These are phyloP conservation scores for Drosophila sulfurigaster DNA, from an alignment of 1,140 invertebrate genomes.

Conservation along the genomic window DNA sequence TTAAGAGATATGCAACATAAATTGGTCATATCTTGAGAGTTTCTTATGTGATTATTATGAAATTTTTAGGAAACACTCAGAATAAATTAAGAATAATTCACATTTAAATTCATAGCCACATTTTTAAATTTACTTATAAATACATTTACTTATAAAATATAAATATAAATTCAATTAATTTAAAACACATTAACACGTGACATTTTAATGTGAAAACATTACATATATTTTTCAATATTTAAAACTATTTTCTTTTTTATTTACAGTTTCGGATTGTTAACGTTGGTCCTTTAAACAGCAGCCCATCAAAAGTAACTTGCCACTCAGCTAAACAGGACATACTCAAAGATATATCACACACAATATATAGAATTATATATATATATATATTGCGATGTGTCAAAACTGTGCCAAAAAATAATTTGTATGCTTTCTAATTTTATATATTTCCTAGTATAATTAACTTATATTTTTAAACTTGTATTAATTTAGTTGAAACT, in stretches of 20 bases:
- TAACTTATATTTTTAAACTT: constrained; percentile 67
- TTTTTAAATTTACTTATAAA: no score
- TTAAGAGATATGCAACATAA: no score
- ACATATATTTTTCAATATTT: background rate
- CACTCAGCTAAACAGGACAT: constrained; percentile 24
- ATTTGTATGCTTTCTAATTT: constrained; percentile 36
- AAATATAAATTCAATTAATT: no score
- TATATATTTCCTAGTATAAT: constrained; percentile 58
- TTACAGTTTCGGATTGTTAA: constrained; percentile 19
- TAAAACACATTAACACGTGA: no score
- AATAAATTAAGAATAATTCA: no score
- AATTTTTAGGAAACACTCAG: no score
- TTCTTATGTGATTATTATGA: accelerated
- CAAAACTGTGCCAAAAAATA: constrained; percentile 68
- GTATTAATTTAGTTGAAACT: constrained; percentile 62
- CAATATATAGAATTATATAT: background rate
- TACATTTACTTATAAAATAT: no score
- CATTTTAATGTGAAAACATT: no score
- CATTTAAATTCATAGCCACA: no score
- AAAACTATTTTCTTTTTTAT: background rate
- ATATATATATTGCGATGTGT: constrained; percentile 6
- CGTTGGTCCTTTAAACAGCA: background rate
- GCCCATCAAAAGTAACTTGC: constrained; percentile 21
- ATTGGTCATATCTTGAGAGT: no score
- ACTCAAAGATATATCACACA: constrained; percentile 17